Conservation (phyloP, 2,888 invertebrate species). For the Cordilura impudica region DNA sequence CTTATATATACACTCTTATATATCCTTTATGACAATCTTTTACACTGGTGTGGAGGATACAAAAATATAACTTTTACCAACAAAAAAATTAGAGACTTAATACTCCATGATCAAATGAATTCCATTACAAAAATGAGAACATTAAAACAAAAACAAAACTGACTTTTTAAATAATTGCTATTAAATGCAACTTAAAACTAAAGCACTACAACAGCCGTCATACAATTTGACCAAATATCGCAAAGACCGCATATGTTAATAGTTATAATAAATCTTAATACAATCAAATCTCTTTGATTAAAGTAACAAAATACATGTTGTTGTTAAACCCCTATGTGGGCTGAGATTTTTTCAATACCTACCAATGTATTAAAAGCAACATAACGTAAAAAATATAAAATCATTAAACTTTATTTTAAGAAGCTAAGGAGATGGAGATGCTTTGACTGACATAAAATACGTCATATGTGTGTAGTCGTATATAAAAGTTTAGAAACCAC, state of each 20-base stretch:
- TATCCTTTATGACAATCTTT: too few relatives aligned
- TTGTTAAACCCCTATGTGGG: constrained; percentile 8
- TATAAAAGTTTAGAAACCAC: not conserved
- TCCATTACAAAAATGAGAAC: too few relatives aligned
- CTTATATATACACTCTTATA: too few relatives aligned
- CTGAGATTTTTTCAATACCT: not conserved
- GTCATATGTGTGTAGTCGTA: not conserved
- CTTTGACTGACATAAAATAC: not conserved
- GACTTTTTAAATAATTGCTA: too few relatives aligned
- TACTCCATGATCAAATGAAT: too few relatives aligned
- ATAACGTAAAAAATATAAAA: not conserved
- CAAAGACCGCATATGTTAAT: constrained; percentile 33
- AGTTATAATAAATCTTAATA: constrained; percentile 32
- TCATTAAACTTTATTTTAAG: not conserved
- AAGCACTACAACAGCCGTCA: too few relatives aligned
- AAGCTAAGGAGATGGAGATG: not conserved
- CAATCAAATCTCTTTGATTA: constrained; percentile 29
- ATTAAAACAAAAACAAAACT: too few relatives aligned
- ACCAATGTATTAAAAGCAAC: not conserved
- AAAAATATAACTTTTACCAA: too few relatives aligned
- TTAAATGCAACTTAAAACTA: too few relatives aligned
- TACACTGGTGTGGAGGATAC: too few relatives aligned
- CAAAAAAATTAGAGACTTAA: too few relatives aligned
- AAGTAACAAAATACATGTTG: not conserved
- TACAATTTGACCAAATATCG: not conserved